phyloP scores from a whole-genome alignment of 2,888 invertebrate genomes.

The Bugulina stolonifera region DNA sequence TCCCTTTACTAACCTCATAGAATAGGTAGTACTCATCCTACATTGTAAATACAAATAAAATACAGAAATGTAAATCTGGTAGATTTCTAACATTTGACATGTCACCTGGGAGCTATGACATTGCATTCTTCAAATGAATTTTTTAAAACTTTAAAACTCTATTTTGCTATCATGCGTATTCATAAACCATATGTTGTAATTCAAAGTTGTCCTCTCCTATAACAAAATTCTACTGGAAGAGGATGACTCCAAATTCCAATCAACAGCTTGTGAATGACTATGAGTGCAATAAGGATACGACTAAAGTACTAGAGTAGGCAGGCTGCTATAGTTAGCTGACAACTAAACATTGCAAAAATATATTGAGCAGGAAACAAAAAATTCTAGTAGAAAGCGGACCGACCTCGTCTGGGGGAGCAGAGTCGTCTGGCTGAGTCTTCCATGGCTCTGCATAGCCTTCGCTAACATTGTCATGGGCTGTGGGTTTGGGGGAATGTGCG shows the following conservation, averaged over 20 bases:
- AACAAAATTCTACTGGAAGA: neutral
- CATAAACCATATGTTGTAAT: neutral
- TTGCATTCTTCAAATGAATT: no score
- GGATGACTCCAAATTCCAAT: neutral
- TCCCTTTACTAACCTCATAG: no score
- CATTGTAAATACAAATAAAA: no score
- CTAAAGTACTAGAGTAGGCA: no score
- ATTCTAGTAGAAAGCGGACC: neutral
- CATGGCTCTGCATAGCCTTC: neutral
- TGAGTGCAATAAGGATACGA: no score
- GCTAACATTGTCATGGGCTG: neutral
- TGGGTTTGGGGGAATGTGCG: neutral
- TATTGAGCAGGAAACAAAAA: neutral
- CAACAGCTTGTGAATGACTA: neutral
- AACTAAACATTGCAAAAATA: neutral
- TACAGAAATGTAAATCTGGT: no score
- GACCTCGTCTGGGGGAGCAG: conserved; percentile 18
- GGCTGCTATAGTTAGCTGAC: no score
- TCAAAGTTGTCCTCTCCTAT: neutral
- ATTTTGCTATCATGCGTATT: no score
- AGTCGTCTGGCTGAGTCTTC: conserved; percentile 22
- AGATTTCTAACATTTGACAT: no score
- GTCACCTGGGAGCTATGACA: no score
- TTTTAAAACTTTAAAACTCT: no score
- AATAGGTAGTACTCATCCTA: no score